phyloP scores from a whole-genome alignment of 2,888 invertebrate genomes.

The Watsonalla cultraria region DNA sequence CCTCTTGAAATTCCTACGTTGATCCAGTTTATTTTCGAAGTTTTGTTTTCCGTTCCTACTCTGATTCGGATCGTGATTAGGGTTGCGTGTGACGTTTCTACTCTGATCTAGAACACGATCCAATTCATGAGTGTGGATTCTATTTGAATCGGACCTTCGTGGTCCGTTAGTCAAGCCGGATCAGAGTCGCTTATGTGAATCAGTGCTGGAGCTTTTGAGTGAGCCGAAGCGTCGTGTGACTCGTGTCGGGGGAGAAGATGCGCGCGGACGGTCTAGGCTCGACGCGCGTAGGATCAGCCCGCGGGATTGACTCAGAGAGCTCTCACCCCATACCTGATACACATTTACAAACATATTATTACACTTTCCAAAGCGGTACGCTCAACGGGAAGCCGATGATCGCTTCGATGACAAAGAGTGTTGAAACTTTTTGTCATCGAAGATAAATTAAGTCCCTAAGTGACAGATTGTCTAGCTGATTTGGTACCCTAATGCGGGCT shows the following conservation, averaged over 20 bases:
- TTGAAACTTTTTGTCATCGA: too few species aligned
- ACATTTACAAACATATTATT: neutral
- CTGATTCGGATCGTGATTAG: constrained; percentile 3
- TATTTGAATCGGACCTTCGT: constrained; percentile 23
- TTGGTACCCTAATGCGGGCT: too few species aligned
- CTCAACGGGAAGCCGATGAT: too few species aligned
- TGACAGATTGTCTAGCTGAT: too few species aligned
- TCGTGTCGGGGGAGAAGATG: constrained; percentile 65
- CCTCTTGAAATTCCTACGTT: neutral
- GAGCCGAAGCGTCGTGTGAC: constrained; percentile 55
- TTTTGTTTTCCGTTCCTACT: constrained; percentile 1
- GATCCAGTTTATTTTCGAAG: neutral
- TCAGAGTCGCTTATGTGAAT: constrained; percentile 73
- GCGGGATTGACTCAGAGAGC: constrained; percentile 50
- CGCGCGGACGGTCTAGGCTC: constrained; percentile 64
- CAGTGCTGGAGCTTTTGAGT: constrained; percentile 62
- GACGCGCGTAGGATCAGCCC: constrained; percentile 70
- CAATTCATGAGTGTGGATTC: too few species aligned
- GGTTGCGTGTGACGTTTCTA: neutral
- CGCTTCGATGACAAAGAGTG: too few species aligned
- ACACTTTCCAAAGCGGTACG: too few species aligned
- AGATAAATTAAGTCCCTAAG: too few species aligned
- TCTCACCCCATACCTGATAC: constrained; percentile 44
- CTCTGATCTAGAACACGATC: too few species aligned
- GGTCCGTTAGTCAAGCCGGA: constrained; percentile 52